These are phyloP conservation scores for Thamnophis elegans DNA, from an alignment of 2,797 vertebrate species.

Conservation along the genomic window DNA sequence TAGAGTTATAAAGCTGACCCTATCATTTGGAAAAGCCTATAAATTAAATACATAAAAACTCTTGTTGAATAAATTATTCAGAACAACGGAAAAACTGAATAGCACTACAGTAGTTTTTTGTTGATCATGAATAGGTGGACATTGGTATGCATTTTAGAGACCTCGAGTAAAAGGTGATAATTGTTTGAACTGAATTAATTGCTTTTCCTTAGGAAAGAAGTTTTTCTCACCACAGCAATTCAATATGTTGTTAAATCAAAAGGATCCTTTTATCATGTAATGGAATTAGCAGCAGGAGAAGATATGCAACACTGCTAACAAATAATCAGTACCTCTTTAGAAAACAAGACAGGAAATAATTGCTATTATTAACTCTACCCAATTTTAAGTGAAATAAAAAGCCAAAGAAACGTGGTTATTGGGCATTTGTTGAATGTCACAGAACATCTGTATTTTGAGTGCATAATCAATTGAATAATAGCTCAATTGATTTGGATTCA, in stretches of 20 bases:
- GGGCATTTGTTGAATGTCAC: neutral
- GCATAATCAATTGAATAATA: neutral
- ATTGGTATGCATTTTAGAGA: slow-evolving; percentile 31
- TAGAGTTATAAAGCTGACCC: neutral
- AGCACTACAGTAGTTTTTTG: slow-evolving; percentile 19
- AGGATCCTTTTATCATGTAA: slow-evolving; percentile 16
- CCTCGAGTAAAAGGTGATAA: slow-evolving; percentile 11
- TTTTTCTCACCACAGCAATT: slow-evolving; percentile 10
- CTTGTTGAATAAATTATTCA: slow-evolving; percentile 24
- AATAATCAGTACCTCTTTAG: neutral
- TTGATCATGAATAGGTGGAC: slow-evolving; percentile 4
- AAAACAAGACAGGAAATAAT: neutral
- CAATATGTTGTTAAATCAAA: slow-evolving; percentile 20
- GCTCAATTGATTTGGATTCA: neutral
- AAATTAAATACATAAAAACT: neutral
- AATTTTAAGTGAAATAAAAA: neutral
- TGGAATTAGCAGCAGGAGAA: slow-evolving; percentile 10
- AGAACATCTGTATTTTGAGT: neutral
- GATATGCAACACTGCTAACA: neutral
- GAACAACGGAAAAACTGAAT: slow-evolving; percentile 37
- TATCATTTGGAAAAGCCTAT: neutral
- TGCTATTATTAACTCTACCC: neutral
- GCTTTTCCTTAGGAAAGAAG: slow-evolving; percentile 35
- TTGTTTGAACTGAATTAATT: slow-evolving; percentile 50
- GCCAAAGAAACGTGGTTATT: neutral